phyloP scores from a whole-genome alignment of 2,113 vertebrate species.

The Xyrauchen texanus region DNA sequence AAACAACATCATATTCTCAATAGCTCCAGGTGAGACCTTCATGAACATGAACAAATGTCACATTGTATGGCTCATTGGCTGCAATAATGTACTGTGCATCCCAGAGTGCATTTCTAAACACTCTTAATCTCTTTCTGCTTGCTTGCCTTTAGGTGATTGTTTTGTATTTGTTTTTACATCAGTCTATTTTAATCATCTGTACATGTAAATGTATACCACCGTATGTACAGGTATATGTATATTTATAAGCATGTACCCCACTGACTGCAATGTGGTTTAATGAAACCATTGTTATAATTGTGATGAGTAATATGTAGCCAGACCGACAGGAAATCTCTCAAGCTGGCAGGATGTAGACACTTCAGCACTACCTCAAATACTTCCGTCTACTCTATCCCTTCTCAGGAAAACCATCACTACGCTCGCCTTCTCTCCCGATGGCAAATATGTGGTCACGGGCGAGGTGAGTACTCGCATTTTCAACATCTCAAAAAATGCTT shows the following conservation, averaged over 20 bases:
- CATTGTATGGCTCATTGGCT: no score
- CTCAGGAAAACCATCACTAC: constrained; percentile 96
- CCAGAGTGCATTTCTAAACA: no score
- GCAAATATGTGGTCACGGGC: constrained; percentile 95
- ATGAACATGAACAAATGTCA: no score
- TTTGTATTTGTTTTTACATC: no score
- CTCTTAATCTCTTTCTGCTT: no score
- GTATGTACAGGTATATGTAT: no score
- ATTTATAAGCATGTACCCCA: no score
- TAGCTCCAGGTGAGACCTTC: constrained; percentile 84
- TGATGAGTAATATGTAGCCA: neutral
- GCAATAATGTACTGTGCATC: no score
- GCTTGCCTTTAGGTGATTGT: no score
- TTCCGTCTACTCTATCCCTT: constrained; percentile 39
- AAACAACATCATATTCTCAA: constrained; percentile 97
- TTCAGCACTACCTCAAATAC: constrained; percentile 30
- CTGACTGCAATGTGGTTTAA: constrained; percentile 24
- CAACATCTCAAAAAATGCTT: neutral
- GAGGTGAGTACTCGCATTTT: constrained; percentile 81
- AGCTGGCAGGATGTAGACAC: neutral
- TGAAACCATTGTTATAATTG: constrained; percentile 23
- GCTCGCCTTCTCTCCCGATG: constrained; percentile 93
- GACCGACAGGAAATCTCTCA: constrained; percentile 36
- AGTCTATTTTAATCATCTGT: no score
- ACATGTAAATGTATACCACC: no score